phyloP scores from a whole-genome alignment of 1,140 invertebrate genomes.

The Lordiphosa stackelbergi region DNA sequence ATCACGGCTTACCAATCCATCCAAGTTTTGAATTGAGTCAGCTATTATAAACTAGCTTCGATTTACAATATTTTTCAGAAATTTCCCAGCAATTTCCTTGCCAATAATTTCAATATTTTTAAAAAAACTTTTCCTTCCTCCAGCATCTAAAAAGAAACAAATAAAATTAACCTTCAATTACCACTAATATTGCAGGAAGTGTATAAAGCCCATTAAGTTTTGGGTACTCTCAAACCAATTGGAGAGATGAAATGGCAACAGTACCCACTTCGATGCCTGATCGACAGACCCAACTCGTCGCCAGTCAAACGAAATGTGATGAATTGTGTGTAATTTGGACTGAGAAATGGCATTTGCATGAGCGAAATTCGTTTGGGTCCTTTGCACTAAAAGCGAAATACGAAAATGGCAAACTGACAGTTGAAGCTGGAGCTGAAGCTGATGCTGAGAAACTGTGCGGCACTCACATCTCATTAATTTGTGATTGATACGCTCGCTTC shows the following conservation, averaged over 20 bases:
- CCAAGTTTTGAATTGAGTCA: too few relatives aligned
- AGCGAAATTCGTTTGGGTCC: conserved; percentile 51
- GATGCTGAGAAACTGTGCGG: conserved; percentile 50
- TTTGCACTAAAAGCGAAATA: conserved; percentile 33
- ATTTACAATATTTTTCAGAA: too few relatives aligned
- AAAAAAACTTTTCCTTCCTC: too few relatives aligned
- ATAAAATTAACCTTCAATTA: conserved; percentile 47
- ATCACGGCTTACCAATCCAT: too few relatives aligned
- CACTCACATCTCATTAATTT: conserved; percentile 77
- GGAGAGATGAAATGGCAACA: conserved; percentile 1
- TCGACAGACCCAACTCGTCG: conserved; percentile 33
- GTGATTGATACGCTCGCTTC: conserved; percentile 64
- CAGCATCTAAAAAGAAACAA: not conserved
- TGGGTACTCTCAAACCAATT: conserved; percentile 34
- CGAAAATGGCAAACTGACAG: conserved; percentile 64
- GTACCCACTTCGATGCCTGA: not conserved
- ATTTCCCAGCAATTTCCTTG: too few relatives aligned
- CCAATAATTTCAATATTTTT: too few relatives aligned
- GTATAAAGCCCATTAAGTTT: conserved; percentile 53
- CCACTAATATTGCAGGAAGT: conserved; percentile 9
- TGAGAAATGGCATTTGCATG: conserved; percentile 69
- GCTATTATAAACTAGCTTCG: too few relatives aligned
- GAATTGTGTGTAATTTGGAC: conserved; percentile 74
- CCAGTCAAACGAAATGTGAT: conserved; percentile 71
- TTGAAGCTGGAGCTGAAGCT: conserved; percentile 37